phyloP scores from a whole-genome alignment of 2,888 invertebrate species.

The Druceiella hillmani region DNA sequence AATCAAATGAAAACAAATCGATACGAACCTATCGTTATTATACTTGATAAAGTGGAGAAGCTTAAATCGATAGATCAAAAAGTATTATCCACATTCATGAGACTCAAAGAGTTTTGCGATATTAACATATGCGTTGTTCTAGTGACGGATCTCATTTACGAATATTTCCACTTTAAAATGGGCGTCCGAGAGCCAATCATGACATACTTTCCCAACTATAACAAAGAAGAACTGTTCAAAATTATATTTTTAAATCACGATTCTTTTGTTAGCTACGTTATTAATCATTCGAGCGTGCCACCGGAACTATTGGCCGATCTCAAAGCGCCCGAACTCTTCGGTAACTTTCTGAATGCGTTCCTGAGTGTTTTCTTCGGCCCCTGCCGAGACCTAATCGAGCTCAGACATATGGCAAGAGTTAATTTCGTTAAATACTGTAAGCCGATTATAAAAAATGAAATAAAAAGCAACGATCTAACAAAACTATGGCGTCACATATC shows the following conservation, averaged over 20 bases:
- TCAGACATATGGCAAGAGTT: constrained; percentile 71
- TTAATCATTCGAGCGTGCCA: constrained; percentile 31
- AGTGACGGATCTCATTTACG: constrained; percentile 72
- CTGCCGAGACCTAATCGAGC: constrained; percentile 80
- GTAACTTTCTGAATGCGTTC: constrained; percentile 75
- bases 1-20: constrained; percentile 31
- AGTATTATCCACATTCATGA: constrained; percentile 65
- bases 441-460: constrained; percentile 65
- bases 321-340: constrained; percentile 57
- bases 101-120: constrained; percentile 66
- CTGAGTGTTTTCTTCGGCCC: constrained; percentile 79
- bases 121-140: constrained; percentile 71
- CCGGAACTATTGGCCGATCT: constrained; percentile 33
- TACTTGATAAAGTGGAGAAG: constrained; percentile 78
- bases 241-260: constrained; percentile 41
- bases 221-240: constrained; percentile 59
- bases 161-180: constrained; percentile 69
- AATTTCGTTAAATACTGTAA: constrained; percentile 75
- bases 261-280: constrained; percentile 33
- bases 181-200: constrained; percentile 66
- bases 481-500: constrained; percentile 78
- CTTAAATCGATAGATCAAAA: constrained; percentile 69
- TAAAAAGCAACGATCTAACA: constrained; percentile 57
- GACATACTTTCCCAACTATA: constrained; percentile 77
- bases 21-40: constrained; percentile 53